Base-by-base conservation (phyloP, 2,888 invertebrate genomes). In the Tromatobia lineatoria region DNA sequence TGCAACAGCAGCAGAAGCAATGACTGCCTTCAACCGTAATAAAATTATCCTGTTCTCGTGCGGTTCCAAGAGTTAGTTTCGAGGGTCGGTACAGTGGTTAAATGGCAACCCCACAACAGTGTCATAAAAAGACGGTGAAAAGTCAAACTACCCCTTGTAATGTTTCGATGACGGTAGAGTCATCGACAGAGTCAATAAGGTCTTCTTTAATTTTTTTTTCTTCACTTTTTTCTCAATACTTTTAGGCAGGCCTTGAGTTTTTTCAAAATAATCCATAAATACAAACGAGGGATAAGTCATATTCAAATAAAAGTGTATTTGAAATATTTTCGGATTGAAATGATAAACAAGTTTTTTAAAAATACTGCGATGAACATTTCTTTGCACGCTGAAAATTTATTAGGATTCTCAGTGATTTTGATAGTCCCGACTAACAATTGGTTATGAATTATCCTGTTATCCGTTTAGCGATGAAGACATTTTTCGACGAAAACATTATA, bases 91-190 rank as follows among this genome's bases (percentile, higher is more conserved):
- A 23, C 61, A 13, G 80, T 61, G 79, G 75, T 85, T 83, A 83
- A 85, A 71, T 82, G 79, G 69, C 75, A 80, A 82, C 85, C 83
- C 81, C 80, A 64, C 38, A 82, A 84, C 74, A 80, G 76, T 69
- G 69, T 54, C 79, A 85, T 85, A 83, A 87, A 87, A 76, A 64
- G 47, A 11, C 54, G 70, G 61, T 23, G 71, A 69, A 79, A 82
- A 85, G 84, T 78, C 59, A 81, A 69, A 66, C 83, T 78, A 79
- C 85, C 77, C 82, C 79, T 78, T 75, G 81, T 74, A 79, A 84
- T 81, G 50, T 82, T 47, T 47, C 75, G 79, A 84, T 81, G 78
- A 81, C 82, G 59, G 75, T 74, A 45, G 11, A 75, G 42, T 78
- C 80, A 66, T 71, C 66, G 45, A 47, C 81, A 66, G 73, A 81